Base-by-base conservation (phyloP, 37 sponge, comb jelly and placozoan species). In the Dysidea cf. avara region DNA sequence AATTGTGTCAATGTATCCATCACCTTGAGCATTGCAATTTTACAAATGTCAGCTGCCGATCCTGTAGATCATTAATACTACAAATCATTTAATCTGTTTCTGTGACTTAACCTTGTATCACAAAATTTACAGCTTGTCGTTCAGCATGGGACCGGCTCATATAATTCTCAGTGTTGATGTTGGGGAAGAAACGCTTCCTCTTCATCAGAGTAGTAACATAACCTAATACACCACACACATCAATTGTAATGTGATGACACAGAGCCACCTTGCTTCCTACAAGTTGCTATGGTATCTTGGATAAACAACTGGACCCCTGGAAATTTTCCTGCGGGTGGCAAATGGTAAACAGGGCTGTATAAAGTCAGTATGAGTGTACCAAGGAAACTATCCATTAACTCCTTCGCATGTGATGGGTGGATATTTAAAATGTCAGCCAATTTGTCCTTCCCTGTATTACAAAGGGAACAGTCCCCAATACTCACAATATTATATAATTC, bases 81-180 rank as follows among this genome's bases (percentile, higher is more conserved):
- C 7, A 29, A 30, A 29, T 3, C 22, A 7, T 24, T 55, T 24
- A 28, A 28, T 3, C 4, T n/a, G 56, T 4, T 9, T 5, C 5
- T 3, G 56, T 9, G 56, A 43, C 7, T 9, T 43, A 7, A 78
- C 92, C 92, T 84, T 93, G 93, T 24, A 93, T 71, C 13, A 76
- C 74, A 40, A 93, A 93, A 71, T 93, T 93, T 38, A 87, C 70
- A 25, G 93, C 88, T 48, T 93, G 93, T 61, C 93, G 55, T 64
- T 93, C 89, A 20, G 74, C 38, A 31, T 84, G 77, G 13, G 78
- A 36, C 28, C 75, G 62, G 0, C 52, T 29, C 43, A 48, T 49
- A 36, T 33, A 68, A 71, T 81, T 81, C 9, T 54, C 35, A 7
- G 88, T 82, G 30, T 32, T 47, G 46, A 87, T 76, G 39, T 67